Conservation (phyloP, 2,888 invertebrate species). For the Thera obeliscata region DNA sequence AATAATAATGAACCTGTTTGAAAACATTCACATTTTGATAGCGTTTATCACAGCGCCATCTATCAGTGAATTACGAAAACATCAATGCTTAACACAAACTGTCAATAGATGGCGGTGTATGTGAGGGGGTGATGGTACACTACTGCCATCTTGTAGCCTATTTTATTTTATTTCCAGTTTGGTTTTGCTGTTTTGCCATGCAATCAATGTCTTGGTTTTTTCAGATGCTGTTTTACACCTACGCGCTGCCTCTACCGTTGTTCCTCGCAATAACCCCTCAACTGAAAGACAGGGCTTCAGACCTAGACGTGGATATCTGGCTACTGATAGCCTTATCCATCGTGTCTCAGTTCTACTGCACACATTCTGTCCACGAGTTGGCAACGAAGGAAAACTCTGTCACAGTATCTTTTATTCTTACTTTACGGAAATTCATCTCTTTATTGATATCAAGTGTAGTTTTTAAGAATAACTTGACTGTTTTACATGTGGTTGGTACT, state of each 20-base stretch:
- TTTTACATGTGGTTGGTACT: constrained; percentile 67
- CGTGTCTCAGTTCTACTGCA: constrained; percentile 69
- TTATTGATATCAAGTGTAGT: constrained; percentile 69
- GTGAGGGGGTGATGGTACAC: no score
- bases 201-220: constrained; percentile 40
- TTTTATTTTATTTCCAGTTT: no score
- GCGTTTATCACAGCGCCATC: not conserved
- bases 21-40: no score
- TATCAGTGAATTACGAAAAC: not conserved
- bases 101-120: not conserved
- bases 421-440: constrained; percentile 73
- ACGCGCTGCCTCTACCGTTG: constrained; percentile 69
- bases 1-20: not conserved
- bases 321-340: constrained; percentile 62
- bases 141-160: no score
- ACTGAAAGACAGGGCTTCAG: constrained; percentile 50
- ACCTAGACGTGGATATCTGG: constrained; percentile 59
- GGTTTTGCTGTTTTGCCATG: no score
- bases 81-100: no score
- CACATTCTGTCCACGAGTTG: constrained; percentile 70
- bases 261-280: constrained; percentile 67
- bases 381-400: constrained; percentile 73
- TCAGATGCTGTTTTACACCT: constrained; percentile 79
- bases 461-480: constrained; percentile 75
- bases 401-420: constrained; percentile 74